Conservation (phyloP, 2,888 invertebrate genomes). For the Scaptomyza polygonia region DNA sequence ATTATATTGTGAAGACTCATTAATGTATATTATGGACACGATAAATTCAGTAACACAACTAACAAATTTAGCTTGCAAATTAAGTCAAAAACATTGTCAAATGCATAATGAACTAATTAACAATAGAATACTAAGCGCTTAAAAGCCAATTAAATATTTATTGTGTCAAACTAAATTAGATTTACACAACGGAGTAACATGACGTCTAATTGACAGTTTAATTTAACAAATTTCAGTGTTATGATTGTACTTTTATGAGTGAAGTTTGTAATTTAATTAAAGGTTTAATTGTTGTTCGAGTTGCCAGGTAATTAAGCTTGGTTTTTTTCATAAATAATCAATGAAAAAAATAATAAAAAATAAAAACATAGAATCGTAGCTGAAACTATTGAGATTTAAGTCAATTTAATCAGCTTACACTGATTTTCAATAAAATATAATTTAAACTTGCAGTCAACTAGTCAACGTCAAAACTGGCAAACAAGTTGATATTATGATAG, state of each 20-base stretch:
- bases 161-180: background rate
- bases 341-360: too few species aligned
- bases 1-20: background rate
- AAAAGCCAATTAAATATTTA: background rate
- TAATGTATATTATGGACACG: background rate
- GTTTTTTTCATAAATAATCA: too few species aligned
- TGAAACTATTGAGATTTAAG: too few species aligned
- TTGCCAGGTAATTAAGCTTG: background rate
- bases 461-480: background rate
- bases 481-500: too few species aligned
- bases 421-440: background rate
- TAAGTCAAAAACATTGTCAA: background rate
- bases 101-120: too few species aligned
- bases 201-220: background rate
- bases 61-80: background rate
- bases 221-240: background rate
- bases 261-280: background rate
- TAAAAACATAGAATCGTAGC: too few species aligned
- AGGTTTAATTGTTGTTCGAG: background rate
- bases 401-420: background rate
- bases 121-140: background rate
- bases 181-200: background rate
- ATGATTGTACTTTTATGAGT: background rate
- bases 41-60: background rate
- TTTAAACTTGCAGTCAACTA: too few species aligned